A percentile compares a stretch with the other conserved stretches of the same genome.
Conservation (phyloP, 2,888 invertebrate genomes). For the Phrixothrix hirtus region DNA sequence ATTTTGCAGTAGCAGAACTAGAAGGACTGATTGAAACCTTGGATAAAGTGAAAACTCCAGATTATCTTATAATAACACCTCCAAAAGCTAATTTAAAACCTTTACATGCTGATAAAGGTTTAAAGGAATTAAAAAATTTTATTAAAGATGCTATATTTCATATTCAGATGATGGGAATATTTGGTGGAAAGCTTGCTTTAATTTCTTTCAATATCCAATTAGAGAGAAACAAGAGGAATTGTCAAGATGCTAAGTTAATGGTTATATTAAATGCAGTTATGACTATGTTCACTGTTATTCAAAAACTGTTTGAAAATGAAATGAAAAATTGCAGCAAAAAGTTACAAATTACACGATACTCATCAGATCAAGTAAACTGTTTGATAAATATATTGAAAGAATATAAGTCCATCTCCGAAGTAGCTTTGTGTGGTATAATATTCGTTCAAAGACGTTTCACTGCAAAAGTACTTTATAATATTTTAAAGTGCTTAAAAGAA, state of each 20-base stretch:
- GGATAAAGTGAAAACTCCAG: constrained; percentile 13
- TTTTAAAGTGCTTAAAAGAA: constrained; percentile 62
- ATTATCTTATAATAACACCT: constrained; percentile 31
- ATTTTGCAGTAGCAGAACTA: constrained; percentile 33
- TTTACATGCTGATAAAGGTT: constrained; percentile 42
- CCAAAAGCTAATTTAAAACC: constrained; percentile 31
- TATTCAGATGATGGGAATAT: constrained; percentile 60
- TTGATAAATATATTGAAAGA: constrained; percentile 66
- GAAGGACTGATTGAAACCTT: constrained; percentile 28
- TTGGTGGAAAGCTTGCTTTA: constrained; percentile 64
- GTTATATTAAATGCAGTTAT: constrained; percentile 47
- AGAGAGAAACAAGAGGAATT: constrained; percentile 64
- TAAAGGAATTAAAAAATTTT: constrained; percentile 42
- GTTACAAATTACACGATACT: constrained; percentile 61
- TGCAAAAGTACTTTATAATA: constrained; percentile 73
- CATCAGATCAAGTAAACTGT: constrained; percentile 67
- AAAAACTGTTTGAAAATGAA: constrained; percentile 59
- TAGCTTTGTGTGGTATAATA: constrained; percentile 68
- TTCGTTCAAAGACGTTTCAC: constrained; percentile 76
- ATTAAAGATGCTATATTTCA: constrained; percentile 50
- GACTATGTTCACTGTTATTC: constrained; percentile 56
- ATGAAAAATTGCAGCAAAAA: constrained; percentile 56
- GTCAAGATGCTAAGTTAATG: constrained; percentile 51
- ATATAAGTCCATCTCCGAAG: constrained; percentile 57
- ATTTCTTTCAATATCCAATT: constrained; percentile 65